Evolutionary conservation across 2,888 invertebrate species (phyloP), one percentile per base, ranked within the genome.

Genomic region (Schrankia costaestrigalis): DNA sequence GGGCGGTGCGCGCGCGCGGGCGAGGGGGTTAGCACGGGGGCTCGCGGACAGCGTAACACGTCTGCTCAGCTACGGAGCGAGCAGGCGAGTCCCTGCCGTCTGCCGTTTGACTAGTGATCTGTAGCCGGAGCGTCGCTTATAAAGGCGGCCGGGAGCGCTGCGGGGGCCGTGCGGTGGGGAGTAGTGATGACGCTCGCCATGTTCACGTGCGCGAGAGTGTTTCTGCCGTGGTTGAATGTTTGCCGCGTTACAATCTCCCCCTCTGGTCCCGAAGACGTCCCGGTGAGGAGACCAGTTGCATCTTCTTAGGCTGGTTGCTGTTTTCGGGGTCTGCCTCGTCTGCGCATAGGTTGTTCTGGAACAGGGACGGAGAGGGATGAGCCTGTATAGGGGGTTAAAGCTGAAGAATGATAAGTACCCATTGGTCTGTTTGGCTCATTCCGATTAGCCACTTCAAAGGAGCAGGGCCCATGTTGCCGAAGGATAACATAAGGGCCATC

Each of bases 211-310:
- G n/a, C n/a, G n/a, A n/a, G n/a, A n/a, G n/a, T n/a, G n/a, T n/a
- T n/a, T 12, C 11, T 24, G 3, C 9, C 5, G 12, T 12, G 24
- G 8, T 4, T 12, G 11, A 11, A 12, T 24, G 13, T 12, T 3
- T 8, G 12, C 3, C 12, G 8, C 7, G 34, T 29, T 30, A 35
- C 35, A 29, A 18, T 28, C 41, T 36, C 38, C 35, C 39, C 36
- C 44, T 39, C 38, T 43, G 43, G 33, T 31, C 17, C 13, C 29
- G 34, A 39, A 21, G 39, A n/a, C 41, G 46, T 15, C 39, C 31
- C 41, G 46, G 26, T 34, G 46, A 46, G 40, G n/a, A 31, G 38
- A 25, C 29, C 26, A 33, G 33, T 6, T 13, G 12, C 6, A 25
- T 25, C 2, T 11, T 11, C 2, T 26, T 26, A n/a, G 14, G n/a